These are phyloP conservation scores for Cyrtodaria siliqua DNA, from an alignment of 2,888 invertebrate species.

Conservation along the genomic window DNA sequence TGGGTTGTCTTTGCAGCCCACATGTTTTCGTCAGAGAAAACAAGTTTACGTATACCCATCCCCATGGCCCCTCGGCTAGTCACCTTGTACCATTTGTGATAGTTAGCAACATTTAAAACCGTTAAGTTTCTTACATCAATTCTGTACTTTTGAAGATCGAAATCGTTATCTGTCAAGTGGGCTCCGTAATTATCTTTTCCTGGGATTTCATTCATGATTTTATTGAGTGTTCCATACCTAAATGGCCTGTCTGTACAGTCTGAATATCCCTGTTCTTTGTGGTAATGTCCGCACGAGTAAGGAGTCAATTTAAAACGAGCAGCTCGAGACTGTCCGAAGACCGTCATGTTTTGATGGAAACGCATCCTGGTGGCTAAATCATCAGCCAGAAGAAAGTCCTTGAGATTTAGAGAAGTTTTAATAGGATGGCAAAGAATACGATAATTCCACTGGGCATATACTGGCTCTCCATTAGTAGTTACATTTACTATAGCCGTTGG, in stretches of 20 bases:
- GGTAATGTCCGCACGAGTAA: conserved; percentile 6
- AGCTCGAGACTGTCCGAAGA: conserved; percentile 31
- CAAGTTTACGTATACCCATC: conserved; percentile 41
- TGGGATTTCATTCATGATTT: conserved; percentile 52
- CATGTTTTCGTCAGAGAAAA: conserved; percentile 60
- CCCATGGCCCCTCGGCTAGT: conserved; percentile 55
- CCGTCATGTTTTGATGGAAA: conserved; percentile 29
- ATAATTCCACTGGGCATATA: too few relatives aligned
- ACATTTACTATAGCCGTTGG: conserved; percentile 78
- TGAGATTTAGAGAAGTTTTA: conserved; percentile 57
- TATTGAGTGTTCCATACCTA: conserved; percentile 29
- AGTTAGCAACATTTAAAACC: conserved; percentile 43
- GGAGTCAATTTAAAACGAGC: conserved; percentile 55
- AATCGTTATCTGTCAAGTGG: conserved; percentile 33
- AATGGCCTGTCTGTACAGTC: conserved; percentile 3
- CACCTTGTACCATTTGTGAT: conserved; percentile 50
- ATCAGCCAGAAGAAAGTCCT: conserved; percentile 66
- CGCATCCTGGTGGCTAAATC: conserved; percentile 70
- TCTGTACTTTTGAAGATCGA: conserved; percentile 38
- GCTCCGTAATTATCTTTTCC: conserved; percentile 55
- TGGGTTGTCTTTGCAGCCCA: conserved; percentile 72
- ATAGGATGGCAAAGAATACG: conserved; percentile 74
- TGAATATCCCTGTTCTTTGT: conserved; percentile 21
- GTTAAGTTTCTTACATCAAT: conserved; percentile 34
- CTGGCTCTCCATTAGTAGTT: too few relatives aligned